Base-by-base conservation (phyloP, 2,888 invertebrate genomes). In the Ophion ventricosus region DNA sequence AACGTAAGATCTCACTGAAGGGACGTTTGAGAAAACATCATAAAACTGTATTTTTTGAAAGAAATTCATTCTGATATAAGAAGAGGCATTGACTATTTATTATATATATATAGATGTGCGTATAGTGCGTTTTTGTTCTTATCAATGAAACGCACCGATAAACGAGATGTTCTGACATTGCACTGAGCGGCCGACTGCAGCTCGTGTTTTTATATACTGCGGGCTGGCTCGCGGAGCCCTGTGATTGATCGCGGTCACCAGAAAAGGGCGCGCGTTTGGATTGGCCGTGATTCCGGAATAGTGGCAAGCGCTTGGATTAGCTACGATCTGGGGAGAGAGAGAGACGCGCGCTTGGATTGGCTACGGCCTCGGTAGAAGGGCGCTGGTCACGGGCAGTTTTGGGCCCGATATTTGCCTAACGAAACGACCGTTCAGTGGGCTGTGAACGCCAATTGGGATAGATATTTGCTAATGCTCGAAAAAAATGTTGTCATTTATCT, bases 1-100 rank as follows among this genome's bases (percentile, higher is more conserved):
- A 72, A 73, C 56, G 67, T 54, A 61, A 63, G 49, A 70, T 74
- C 64, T 77, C 63, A 35, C 26, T 63, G 74, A 8, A 35, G 35
- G 64, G 29, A 57, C 74, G 73, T 73, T 73, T 57, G 49, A 70
- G 64, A 80, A 70, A 75, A 43, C 59, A 49, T 49, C n/a, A 67
- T 59, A 69, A 67, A 77, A 20, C 77, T 80, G 83, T 84, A 84
- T 84, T 84, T 84, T 82, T 86, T 80, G 69, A 66, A 56, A 67
- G 61, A 82, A 77, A 66, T 76, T 77, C 43, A 70, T n/a, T 66
- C 8, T 35, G 7, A 35, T 7, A 35, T 35, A 35, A 35, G 29
- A 29, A 29, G 35, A 35, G 35, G 35, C 7, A 35, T 35, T 35
- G 35, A 35, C 66, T 43, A 40, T 40, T 66, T 40, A 66, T 66